These are phyloP conservation scores for Chroicocephalus ridibundus DNA, from an alignment of 2,113 vertebrate genomes.

Conservation along the genomic window DNA sequence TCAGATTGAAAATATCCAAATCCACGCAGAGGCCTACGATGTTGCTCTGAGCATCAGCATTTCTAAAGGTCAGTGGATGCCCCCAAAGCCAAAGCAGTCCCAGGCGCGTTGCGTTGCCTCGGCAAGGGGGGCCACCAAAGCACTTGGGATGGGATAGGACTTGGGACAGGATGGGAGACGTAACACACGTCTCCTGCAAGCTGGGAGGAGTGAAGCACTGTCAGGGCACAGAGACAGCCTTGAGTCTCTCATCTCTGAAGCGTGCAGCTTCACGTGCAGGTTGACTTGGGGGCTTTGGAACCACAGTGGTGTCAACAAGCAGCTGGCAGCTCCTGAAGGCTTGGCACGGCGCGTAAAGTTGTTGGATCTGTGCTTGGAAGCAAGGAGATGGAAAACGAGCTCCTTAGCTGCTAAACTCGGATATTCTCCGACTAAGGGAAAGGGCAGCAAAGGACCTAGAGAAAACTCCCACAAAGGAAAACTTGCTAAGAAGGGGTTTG, in stretches of 20 bases:
- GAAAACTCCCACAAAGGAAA: background rate
- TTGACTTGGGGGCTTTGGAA: background rate
- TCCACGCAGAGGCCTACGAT: constrained; percentile 87
- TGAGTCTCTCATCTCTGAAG: background rate
- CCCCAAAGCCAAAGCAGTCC: background rate
- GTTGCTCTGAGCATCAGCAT: constrained; percentile 81
- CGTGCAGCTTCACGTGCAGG: background rate
- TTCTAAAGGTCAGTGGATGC: constrained; percentile 77
- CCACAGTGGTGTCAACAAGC: background rate
- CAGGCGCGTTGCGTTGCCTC: background rate
- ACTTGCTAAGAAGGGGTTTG: background rate
- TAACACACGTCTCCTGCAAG: background rate
- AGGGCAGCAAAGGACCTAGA: background rate
- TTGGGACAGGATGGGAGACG: accelerated
- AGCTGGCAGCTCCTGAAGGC: background rate
- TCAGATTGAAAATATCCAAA: constrained; percentile 83
- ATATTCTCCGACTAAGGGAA: background rate
- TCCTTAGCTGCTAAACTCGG: background rate
- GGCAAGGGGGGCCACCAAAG: background rate
- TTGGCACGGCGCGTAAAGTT: background rate
- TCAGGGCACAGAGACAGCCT: background rate
- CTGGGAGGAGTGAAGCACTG: accelerated
- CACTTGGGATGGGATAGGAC: background rate
- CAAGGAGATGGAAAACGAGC: accelerated
- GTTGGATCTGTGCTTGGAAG: background rate